Conservation (phyloP, 1,140 invertebrate genomes). For the Sitophilus oryzae region DNA sequence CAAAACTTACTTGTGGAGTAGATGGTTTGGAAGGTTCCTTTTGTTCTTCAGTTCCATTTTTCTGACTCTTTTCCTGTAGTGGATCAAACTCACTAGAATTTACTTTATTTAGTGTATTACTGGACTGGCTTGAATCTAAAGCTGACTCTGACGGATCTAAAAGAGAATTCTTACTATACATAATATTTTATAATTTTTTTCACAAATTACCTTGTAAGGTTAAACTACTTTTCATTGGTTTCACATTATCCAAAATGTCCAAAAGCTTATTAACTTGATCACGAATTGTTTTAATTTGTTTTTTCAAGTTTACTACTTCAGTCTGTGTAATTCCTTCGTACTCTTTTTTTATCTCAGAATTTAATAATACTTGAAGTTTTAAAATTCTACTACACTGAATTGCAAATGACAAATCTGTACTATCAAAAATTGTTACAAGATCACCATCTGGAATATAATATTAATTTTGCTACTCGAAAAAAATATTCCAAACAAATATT, state of each 20-base stretch:
- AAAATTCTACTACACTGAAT: conserved; percentile 66
- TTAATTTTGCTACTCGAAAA: too few species aligned
- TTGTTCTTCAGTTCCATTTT: conserved; percentile 30
- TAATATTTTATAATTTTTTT: background rate
- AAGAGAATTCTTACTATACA: background rate
- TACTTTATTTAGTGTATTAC: conserved; percentile 34
- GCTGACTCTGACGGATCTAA: conserved; percentile 14
- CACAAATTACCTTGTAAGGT: conserved; percentile 15
- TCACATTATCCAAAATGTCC: conserved; percentile 48
- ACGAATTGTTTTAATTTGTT: conserved; percentile 54
- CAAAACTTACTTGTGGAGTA: conserved; percentile 25
- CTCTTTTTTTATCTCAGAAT: conserved; percentile 37
- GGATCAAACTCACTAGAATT: conserved; percentile 45
- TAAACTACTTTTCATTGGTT: conserved; percentile 9
- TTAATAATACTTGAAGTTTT: conserved; percentile 58
- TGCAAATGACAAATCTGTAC: conserved; percentile 66
- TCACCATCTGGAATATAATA: conserved; percentile 71
- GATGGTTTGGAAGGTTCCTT: conserved; percentile 33
- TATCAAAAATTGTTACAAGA: conserved; percentile 69
- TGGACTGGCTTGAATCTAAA: conserved; percentile 21
- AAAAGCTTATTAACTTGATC: conserved; percentile 56
- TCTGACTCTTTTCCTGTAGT: conserved; percentile 39
- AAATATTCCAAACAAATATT: too few species aligned
- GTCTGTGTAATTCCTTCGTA: conserved; percentile 24
- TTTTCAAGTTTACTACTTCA: conserved; percentile 49